Base-by-base conservation (phyloP, 2,797 vertebrate species). In the Acipenser transmontanus region DNA sequence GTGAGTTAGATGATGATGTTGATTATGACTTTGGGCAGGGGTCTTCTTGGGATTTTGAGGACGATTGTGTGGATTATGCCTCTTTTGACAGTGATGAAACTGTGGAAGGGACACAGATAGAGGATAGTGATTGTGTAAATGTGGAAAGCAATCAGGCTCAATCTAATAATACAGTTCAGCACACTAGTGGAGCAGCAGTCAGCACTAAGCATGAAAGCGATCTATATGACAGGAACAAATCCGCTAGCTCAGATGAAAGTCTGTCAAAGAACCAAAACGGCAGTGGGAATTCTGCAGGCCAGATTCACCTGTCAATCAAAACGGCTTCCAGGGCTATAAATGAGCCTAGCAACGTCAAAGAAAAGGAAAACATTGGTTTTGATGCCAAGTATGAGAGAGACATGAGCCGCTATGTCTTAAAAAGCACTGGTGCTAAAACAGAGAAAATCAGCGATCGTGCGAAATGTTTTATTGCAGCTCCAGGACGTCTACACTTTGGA, bases 31-130 rank as follows among this genome's bases (percentile, higher is more conserved):
- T 94, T 54, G 94, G 93, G 0, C 88, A 89, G 10, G 94, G 93
- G 7, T 90, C 93, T 9, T 90, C 87, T 63, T 97, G 94, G 94
- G 94, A 95, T 69, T 92, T 95, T 68, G 94, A 95, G 70, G 95
- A 98, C 72, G 91, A 95, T n/a, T n/a, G n/a, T 77, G 91, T 95
- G 85, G 96, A 97, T 83, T 97, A 96, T 66, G 95, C 95, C 69
- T 96, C 95, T 10, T 95, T 96, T 67, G 93, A 95, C 64, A 95
- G 94, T 65, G 90, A 94, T 12, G 92, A 92, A 50, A 92, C 89
- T 20, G 87, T 84, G 14, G 83, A 83, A 70, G 82, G 84, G 50
- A 82, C 77, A 52, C 49, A 86, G 75, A 76, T 81, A 1, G 84
- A 83, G 66, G 83, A 74, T 72, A 82, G 71, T 68, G 70, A 77